These are phyloP conservation scores for Cyprinodon brontotheroides DNA, from an alignment of 2,113 vertebrate genomes.

Conservation along the genomic window DNA sequence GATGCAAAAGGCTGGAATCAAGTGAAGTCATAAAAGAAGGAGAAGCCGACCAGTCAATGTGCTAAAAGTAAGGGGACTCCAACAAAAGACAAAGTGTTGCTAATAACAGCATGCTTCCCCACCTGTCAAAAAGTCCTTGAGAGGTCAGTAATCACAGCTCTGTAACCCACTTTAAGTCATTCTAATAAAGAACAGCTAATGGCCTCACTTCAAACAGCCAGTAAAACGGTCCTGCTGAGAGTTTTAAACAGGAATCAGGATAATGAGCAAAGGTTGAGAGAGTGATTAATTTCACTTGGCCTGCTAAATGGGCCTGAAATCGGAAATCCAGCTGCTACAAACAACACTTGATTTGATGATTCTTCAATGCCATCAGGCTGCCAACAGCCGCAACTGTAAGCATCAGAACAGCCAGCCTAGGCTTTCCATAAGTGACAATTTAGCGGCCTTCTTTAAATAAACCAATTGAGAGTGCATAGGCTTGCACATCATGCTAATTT, in stretches of 20 bases:
- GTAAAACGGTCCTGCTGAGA: conserved; percentile 37
- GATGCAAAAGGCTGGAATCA: not conserved
- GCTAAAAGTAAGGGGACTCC: conserved; percentile 16
- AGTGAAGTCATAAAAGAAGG: not conserved
- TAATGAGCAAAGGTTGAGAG: conserved; percentile 21
- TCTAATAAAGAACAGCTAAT: conserved; percentile 34
- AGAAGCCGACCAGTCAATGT: conserved; percentile 5
- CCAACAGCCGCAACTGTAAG: conserved; percentile 39
- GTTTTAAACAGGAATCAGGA: conserved; percentile 38
- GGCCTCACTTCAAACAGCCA: conserved; percentile 27
- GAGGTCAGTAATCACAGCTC: conserved; percentile 24
- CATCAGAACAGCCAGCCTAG: conserved; percentile 41
- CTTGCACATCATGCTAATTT: conserved; percentile 68
- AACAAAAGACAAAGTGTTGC: conserved; percentile 21
- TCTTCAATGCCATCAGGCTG: conserved; percentile 41
- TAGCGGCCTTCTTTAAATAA: conserved; percentile 67
- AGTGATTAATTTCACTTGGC: conserved; percentile 23
- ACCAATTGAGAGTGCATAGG: conserved; percentile 54
- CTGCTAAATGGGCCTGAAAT: conserved; percentile 28
- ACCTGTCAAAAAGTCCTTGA: conserved; percentile 27
- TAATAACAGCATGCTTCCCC: conserved; percentile 28
- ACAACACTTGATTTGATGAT: conserved; percentile 48
- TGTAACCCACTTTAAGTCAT: conserved; percentile 35
- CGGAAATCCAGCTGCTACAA: conserved; percentile 35
- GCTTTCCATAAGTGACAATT: conserved; percentile 60